Conservation (phyloP, 2,113 vertebrate genomes). For the Eclectus roratus region DNA sequence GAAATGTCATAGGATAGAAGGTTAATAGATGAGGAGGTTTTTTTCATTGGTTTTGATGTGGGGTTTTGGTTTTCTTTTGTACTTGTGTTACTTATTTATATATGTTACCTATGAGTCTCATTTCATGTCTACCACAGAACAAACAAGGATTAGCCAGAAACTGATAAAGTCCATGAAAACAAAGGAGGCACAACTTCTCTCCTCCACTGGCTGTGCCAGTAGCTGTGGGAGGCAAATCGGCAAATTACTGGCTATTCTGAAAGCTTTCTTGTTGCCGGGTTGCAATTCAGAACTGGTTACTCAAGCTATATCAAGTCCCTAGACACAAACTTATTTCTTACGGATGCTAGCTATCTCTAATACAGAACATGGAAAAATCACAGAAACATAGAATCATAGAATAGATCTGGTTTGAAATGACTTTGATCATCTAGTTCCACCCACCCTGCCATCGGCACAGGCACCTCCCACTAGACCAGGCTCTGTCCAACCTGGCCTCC, state of each 20-base stretch:
- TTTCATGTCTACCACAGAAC: neutral
- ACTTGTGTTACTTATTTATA: neutral
- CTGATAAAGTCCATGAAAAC: neutral
- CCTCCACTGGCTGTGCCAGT: accelerated
- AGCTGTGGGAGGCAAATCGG: neutral
- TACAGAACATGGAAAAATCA: neutral
- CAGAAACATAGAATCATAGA: neutral
- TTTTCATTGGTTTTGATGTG: neutral
- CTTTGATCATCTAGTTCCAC: neutral
- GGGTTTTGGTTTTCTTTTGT: accelerated
- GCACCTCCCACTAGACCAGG: neutral
- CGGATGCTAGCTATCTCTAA: neutral
- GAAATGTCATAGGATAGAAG: neutral
- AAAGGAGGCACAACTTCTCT: neutral
- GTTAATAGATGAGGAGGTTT: accelerated
- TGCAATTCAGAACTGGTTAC: neutral
- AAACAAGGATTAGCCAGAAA: neutral
- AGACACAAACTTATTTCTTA: neutral
- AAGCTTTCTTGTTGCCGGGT: neutral
- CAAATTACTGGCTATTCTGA: neutral
- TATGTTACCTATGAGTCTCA: neutral
- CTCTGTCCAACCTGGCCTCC: too few relatives aligned
- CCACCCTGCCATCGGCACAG: neutral
- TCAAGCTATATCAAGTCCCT: neutral
- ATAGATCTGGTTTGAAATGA: neutral